These are phyloP conservation scores for Dryobota labecula DNA, from an alignment of 2,888 invertebrate genomes.

Conservation along the genomic window DNA sequence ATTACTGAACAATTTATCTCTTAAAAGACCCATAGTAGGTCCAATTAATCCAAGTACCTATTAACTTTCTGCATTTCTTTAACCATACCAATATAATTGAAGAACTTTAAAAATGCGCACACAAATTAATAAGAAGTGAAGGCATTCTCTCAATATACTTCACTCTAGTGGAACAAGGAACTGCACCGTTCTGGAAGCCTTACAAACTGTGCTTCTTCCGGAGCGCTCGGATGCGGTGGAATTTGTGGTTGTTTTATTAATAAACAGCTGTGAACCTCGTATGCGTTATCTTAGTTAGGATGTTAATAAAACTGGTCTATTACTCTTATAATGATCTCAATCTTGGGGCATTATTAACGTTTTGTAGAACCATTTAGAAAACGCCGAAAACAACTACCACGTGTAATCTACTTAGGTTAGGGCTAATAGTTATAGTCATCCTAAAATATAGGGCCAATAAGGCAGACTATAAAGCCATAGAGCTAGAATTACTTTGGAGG, in stretches of 20 bases:
- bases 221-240: conserved; percentile 60
- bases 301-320: neutral
- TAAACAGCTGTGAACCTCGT: conserved; percentile 44
- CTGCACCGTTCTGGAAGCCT: conserved; percentile 50
- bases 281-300: conserved; percentile 1
- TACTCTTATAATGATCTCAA: neutral
- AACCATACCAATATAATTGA: too few relatives aligned
- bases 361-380: neutral
- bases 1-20: too few relatives aligned
- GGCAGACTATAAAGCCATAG: too few relatives aligned
- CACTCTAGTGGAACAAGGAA: conserved; percentile 7
- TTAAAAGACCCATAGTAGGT: neutral
- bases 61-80: neutral
- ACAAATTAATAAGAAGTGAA: conserved; percentile 4
- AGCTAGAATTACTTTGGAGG: too few relatives aligned
- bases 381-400: neutral
- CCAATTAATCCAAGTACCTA: neutral
- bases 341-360: neutral
- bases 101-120: neutral
- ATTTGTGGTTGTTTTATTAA: conserved; percentile 54
- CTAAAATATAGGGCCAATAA: neutral
- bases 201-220: conserved; percentile 58
- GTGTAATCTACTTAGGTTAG: neutral
- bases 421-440: neutral
- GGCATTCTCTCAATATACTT: neutral